These are phyloP conservation scores for Upupa epops DNA, from an alignment of 2,113 vertebrate genomes.

Conservation along the genomic window DNA sequence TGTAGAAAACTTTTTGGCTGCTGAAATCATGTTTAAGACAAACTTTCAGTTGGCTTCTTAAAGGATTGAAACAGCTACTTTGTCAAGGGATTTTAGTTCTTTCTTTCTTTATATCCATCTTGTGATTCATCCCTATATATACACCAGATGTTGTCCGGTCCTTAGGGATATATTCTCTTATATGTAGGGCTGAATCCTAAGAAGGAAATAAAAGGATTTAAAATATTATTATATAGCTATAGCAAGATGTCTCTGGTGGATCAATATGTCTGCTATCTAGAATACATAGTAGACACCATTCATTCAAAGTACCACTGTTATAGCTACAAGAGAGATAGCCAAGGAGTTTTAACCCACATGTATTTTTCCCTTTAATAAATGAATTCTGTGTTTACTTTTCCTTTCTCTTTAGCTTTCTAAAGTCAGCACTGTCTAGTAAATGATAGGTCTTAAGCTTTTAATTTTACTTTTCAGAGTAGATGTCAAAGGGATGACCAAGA, in stretches of 20 bases:
- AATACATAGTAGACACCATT: background rate
- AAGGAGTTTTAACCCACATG: background rate
- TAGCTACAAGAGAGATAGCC: background rate
- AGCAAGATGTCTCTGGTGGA: slow-evolving; percentile 9
- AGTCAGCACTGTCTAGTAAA: background rate
- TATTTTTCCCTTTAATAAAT: background rate
- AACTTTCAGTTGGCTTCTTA: slow-evolving; percentile 38
- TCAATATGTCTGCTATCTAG: background rate
- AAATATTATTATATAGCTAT: slow-evolving; percentile 13
- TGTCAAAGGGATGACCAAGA: background rate
- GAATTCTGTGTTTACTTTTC: background rate
- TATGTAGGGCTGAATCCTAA: slow-evolving; percentile 33
- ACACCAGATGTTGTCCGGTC: slow-evolving; percentile 30
- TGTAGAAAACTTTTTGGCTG: slow-evolving; percentile 33
- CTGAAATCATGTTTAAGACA: slow-evolving; percentile 52
- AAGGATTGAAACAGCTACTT: slow-evolving; percentile 45
- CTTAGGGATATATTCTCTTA: slow-evolving; percentile 30
- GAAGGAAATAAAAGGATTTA: slow-evolving; percentile 54
- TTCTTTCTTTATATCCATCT: slow-evolving; percentile 38
- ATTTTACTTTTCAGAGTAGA: background rate
- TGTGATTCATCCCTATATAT: slow-evolving; percentile 14
- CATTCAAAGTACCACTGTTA: background rate
- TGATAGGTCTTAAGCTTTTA: background rate
- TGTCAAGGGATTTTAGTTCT: slow-evolving; percentile 53
- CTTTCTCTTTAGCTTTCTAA: background rate